Conservation (phyloP, 2,113 vertebrate species). For the Globicephala melas region DNA sequence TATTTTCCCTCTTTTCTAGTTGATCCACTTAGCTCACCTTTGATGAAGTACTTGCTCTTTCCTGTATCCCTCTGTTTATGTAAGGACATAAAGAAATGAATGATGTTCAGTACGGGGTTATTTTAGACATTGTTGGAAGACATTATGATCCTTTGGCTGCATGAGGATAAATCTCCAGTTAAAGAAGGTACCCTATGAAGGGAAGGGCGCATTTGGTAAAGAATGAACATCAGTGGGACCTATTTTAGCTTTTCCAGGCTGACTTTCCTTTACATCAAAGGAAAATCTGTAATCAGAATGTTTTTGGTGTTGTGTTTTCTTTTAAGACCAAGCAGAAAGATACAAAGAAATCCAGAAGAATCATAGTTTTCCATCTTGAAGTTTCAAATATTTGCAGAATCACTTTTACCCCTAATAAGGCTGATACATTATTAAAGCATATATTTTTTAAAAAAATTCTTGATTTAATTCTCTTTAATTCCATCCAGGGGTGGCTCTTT, state of each 20-base stretch:
- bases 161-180: neutral
- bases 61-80: neutral
- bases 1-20: neutral
- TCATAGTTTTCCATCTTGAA: neutral
- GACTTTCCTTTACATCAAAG: neutral
- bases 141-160: neutral
- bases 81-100: neutral
- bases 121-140: neutral
- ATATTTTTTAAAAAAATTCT: neutral
- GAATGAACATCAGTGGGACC: neutral
- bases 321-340: neutral
- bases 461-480: slow-evolving; percentile 7
- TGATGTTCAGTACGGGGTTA: neutral
- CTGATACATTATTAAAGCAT: neutral
- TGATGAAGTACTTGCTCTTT: neutral
- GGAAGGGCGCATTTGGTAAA: neutral
- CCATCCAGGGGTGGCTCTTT: neutral
- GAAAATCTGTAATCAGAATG: neutral
- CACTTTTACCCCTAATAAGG: neutral
- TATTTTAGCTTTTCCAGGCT: neutral
- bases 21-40: neutral
- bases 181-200: neutral
- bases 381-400: slow-evolving; percentile 24
- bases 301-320: neutral
- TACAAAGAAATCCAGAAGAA: neutral